Conservation (phyloP, 2,113 vertebrate genomes). For the Notothenia coriiceps region DNA sequence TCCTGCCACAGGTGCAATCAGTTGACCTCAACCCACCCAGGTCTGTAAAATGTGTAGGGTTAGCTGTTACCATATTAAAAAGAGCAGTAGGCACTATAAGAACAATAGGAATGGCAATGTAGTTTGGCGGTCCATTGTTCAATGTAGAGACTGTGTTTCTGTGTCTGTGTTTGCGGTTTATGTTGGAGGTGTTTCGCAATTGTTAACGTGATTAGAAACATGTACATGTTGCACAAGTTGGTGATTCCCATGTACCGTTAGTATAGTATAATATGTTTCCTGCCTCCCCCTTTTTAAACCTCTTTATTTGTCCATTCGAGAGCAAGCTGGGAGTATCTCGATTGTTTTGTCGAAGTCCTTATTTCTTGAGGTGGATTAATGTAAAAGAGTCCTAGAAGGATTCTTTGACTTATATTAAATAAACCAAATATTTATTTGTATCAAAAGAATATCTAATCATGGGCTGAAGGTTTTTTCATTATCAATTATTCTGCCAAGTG, state of each 20-base stretch:
- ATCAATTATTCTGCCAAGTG: too few relatives aligned
- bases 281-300: background rate
- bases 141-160: background rate
- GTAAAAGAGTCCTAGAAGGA: too few relatives aligned
- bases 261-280: background rate
- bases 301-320: background rate
- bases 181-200: conserved; percentile 15
- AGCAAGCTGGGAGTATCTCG: background rate
- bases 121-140: background rate
- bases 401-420: too few relatives aligned
- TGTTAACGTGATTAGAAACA: background rate
- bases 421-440: too few relatives aligned
- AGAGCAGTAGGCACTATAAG: background rate
- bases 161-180: conserved; percentile 3
- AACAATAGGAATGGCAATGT: background rate
- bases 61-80: background rate
- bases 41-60: conserved; percentile 51
- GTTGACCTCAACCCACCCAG: conserved; percentile 18
- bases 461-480: too few relatives aligned
- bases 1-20: conserved; percentile 49
- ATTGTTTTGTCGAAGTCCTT: background rate
- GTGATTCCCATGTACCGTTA: background rate
- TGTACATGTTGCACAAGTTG: background rate
- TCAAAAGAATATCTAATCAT: too few relatives aligned
- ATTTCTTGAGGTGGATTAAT: too few relatives aligned